phyloP scores from a whole-genome alignment of 2,797 vertebrate species.

The Notamacropus eugenii region DNA sequence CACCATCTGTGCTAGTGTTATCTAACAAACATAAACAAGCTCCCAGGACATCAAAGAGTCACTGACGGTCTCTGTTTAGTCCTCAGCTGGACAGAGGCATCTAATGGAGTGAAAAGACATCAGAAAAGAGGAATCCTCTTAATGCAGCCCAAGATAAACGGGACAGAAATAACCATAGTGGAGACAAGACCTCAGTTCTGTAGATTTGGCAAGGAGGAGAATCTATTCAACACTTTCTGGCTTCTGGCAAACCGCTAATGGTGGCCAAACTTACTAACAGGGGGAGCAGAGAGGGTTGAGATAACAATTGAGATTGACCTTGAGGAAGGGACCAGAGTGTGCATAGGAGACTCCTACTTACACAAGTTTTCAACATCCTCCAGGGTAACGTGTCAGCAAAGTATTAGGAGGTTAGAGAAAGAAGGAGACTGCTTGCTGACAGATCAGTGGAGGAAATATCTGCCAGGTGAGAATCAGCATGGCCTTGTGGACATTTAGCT shows the following conservation, averaged over 20 bases:
- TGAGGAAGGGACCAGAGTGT: neutral
- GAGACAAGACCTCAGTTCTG: neutral
- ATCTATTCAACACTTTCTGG: neutral
- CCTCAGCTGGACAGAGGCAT: conserved; percentile 51
- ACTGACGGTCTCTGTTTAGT: conserved; percentile 46
- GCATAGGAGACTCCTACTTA: neutral
- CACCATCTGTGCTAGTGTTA: conserved; percentile 32
- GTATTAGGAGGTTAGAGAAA: neutral
- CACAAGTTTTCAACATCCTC: too few species aligned
- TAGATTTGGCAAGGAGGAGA: neutral
- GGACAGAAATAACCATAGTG: neutral
- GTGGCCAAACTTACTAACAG: neutral
- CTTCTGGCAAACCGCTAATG: neutral
- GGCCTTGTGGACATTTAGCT: neutral
- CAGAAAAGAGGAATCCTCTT: conserved; percentile 46
- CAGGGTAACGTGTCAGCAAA: neutral
- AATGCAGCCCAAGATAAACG: conserved; percentile 55
- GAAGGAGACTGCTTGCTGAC: neutral
- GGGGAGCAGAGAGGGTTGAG: neutral
- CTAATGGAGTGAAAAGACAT: conserved; percentile 66
- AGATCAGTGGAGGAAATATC: neutral
- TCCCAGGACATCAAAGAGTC: conserved; percentile 69
- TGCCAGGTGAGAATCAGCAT: neutral
- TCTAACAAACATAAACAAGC: conserved; percentile 38
- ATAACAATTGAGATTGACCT: too few species aligned